A percentile compares a stretch with the other conserved stretches of the same genome.
Conservation (phyloP, 2,888 invertebrate genomes). For the Chrysolina oricalcia region DNA sequence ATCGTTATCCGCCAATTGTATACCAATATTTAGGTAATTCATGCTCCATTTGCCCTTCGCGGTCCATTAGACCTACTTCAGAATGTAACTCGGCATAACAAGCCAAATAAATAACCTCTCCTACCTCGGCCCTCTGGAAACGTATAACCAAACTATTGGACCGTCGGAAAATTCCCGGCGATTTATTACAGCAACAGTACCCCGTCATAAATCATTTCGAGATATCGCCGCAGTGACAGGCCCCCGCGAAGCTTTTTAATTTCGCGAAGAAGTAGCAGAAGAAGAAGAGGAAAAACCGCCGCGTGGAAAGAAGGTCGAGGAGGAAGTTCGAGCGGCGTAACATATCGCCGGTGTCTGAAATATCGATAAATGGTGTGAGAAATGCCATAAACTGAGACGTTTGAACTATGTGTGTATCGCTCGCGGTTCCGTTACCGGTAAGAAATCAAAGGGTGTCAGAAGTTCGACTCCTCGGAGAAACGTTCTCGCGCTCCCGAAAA, state of each 20-base stretch:
- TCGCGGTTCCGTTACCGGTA: slow-evolving; percentile 57
- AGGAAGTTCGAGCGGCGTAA: slow-evolving; percentile 20
- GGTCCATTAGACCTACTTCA: slow-evolving; percentile 40
- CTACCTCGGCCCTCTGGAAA: slow-evolving; percentile 30
- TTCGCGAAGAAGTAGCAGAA: slow-evolving; percentile 26
- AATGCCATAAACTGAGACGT: slow-evolving; percentile 61
- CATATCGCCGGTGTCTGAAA: slow-evolving; percentile 31
- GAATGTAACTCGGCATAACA: slow-evolving; percentile 34
- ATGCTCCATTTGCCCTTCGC: slow-evolving; percentile 35
- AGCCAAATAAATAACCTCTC: slow-evolving; percentile 39
- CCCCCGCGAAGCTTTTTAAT: slow-evolving; percentile 48
- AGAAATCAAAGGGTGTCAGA: slow-evolving; percentile 64
- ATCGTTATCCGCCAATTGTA: not conserved
- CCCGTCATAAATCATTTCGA: slow-evolving; percentile 68
- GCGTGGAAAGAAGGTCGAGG: not conserved
- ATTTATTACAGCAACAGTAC: slow-evolving; percentile 65
- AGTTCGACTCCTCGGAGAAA: slow-evolving; percentile 57
- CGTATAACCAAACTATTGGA: slow-evolving; percentile 48
- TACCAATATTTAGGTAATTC: slow-evolving; percentile 2
- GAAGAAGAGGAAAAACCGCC: slow-evolving; percentile 12
- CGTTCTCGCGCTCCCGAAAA: slow-evolving; percentile 43
- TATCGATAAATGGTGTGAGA: slow-evolving; percentile 59
- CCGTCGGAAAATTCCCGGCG: slow-evolving; percentile 58
- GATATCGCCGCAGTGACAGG: slow-evolving; percentile 65
- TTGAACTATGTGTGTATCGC: slow-evolving; percentile 47